These are phyloP conservation scores for Synanthedon myopaeformis DNA, from an alignment of 2,888 invertebrate genomes.

Conservation along the genomic window DNA sequence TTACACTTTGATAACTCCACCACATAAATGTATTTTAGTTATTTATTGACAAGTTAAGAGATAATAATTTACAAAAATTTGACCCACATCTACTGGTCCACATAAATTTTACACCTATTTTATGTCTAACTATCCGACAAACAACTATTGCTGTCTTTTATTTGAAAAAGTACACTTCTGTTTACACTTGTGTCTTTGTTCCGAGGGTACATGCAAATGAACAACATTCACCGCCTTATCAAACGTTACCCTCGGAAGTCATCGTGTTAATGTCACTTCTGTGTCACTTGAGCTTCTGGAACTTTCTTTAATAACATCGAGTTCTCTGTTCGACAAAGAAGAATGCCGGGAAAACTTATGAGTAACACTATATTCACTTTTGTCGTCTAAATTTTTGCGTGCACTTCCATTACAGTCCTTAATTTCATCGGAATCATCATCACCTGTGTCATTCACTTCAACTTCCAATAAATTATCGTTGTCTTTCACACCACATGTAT, in stretches of 20 bases:
- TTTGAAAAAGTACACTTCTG: conserved; percentile 6
- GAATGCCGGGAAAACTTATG: conserved; percentile 63
- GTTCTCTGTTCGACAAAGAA: conserved; percentile 60
- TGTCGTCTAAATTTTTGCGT: conserved; percentile 50
- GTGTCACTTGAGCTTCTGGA: conserved; percentile 67
- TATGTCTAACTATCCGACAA: conserved; percentile 19
- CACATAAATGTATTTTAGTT: not conserved
- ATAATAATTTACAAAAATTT: conserved; percentile 24
- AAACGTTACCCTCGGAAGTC: conserved; percentile 63
- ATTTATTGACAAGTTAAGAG: conserved; percentile 1
- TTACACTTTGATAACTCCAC: conserved; percentile 2
- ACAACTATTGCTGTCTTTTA: conserved; percentile 28
- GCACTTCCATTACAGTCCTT: conserved; percentile 43
- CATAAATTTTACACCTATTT: conserved; percentile 18
- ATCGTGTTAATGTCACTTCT: conserved; percentile 65
- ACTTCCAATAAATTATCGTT: conserved; percentile 58
- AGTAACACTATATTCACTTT: conserved; percentile 47
- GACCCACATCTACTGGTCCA: conserved; percentile 49
- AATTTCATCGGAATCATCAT: conserved; percentile 48
- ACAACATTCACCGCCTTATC: conserved; percentile 53
- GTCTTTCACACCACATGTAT: conserved; percentile 40
- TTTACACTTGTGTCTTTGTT: conserved; percentile 29
- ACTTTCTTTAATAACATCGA: conserved; percentile 66
- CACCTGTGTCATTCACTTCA: conserved; percentile 49
- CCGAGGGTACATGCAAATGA: conserved; percentile 44